Percentiles rank a stretch among this genome's conserved stretches.
phyloP scores from a whole-genome alignment of 2,888 invertebrate species.

The Nephrotoma flavescens region DNA sequence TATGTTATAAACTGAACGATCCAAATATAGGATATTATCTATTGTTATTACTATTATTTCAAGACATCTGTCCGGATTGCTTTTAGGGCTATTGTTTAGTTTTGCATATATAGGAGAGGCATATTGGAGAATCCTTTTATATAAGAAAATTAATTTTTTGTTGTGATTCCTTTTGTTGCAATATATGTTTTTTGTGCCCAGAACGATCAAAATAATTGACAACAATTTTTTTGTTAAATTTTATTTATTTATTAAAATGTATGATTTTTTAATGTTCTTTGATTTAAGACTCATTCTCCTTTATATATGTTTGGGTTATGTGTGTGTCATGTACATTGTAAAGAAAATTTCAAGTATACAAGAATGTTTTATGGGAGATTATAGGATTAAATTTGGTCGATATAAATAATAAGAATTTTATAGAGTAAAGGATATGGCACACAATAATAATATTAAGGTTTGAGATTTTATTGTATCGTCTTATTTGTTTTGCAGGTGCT shows the following conservation, averaged over 20 bases:
- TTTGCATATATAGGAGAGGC: neutral
- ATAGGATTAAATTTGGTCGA: neutral
- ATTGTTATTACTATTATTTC: neutral
- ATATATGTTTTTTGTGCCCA: neutral
- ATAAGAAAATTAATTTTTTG: neutral
- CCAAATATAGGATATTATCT: neutral
- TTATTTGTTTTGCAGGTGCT: neutral
- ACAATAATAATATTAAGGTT: neutral
- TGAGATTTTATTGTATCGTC: neutral
- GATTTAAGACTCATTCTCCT: neutral
- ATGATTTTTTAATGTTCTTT: neutral
- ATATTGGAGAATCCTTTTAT: neutral
- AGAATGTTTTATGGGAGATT: neutral
- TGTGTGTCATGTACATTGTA: neutral
- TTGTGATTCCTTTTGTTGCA: neutral
- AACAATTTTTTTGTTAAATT: neutral
- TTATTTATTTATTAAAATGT: neutral
- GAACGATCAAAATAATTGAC: neutral
- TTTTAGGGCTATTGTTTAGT: neutral
- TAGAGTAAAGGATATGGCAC: neutral
- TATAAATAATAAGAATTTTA: neutral
- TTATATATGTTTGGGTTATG: neutral
- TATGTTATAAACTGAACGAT: neutral
- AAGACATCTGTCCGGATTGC: neutral
- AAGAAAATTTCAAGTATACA: neutral